Evolutionary conservation across 2,113 vertebrate genomes (phyloP).

Genomic region (Thalassarche chlororhynchos): DNA sequence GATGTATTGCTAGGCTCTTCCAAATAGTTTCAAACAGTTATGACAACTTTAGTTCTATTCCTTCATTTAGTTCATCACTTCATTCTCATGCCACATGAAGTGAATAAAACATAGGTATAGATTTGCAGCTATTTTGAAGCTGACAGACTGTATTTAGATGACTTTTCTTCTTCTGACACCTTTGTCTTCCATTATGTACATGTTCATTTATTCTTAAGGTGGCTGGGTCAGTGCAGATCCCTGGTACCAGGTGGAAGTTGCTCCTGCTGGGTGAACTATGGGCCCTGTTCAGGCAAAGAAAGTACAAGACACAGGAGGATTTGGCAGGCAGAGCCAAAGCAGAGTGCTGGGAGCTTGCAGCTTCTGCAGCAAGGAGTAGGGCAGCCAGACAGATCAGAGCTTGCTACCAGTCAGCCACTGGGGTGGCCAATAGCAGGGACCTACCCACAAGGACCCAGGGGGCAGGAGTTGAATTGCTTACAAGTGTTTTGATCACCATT

Average conservation of each 20-base stretch:
- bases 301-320: background rate
- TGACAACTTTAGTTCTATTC: background rate
- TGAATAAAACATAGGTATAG: background rate
- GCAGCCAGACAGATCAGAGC: background rate
- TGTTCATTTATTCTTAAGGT: background rate
- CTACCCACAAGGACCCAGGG: background rate
- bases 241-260: background rate
- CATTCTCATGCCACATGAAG: background rate
- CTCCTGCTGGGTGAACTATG: background rate
- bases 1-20: background rate
- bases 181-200: background rate
- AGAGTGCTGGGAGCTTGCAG: background rate
- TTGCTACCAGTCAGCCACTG: background rate
- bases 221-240: background rate
- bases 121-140: background rate
- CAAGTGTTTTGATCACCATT: background rate
- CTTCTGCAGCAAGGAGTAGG: background rate
- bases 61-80: background rate
- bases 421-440: background rate
- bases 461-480: background rate
- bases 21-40: background rate
- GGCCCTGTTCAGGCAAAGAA: background rate
- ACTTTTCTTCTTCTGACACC: background rate
- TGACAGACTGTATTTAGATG: background rate
- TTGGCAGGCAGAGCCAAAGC: background rate